Evolutionary conservation across 2,113 vertebrate genomes (phyloP), one percentile per base, ranked within the genome.

Genomic region (Nibea coibor): DNA sequence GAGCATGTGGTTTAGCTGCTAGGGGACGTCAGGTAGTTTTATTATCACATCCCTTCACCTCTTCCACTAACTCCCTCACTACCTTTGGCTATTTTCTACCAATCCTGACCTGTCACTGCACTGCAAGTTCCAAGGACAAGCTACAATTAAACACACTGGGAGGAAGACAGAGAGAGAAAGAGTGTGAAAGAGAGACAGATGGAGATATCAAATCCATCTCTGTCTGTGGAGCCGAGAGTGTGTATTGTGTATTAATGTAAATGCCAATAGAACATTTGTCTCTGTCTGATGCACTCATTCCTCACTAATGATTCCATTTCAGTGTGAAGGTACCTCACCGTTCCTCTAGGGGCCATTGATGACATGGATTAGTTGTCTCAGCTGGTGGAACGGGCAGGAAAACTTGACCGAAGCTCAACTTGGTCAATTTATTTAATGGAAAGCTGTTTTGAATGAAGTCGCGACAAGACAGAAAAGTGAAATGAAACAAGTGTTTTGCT

Each of bases 121-220:
- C 39, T 72, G 42, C 62, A 62, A 19, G 65, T 71, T 65, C 39
- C 35, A 42, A 42, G 59, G 66, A 80, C 39, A 58, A 67, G 62
- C 47, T 51, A 65, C 79, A 88, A 74, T 81, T 77, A 80, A 88
- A 39, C 57, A 82, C 73, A 62, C n/a, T 24, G 28, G 35, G 56
- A 71, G 47, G 39, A 24, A 28, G 50, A 64, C 3, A 42, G 31
- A 51, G 20, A 28, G 35, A 58, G 1, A n/a, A 12, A 11, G 3
- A 47, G 12, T 16, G 6, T 35, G 31, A 35, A 10, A 39, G 15
- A 53, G 24, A 76, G n/a, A 47, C 2, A 50, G 43, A 17, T 0
- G 2, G 20, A 66, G 15, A 45, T 22, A 67, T 56, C 24, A 70
- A 62, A 75, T 59, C 79, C n/a, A 68, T 78, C 64, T 16, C 43